Conservation (phyloP, 1,140 invertebrate species). For the Brachystomella parvula region DNA sequence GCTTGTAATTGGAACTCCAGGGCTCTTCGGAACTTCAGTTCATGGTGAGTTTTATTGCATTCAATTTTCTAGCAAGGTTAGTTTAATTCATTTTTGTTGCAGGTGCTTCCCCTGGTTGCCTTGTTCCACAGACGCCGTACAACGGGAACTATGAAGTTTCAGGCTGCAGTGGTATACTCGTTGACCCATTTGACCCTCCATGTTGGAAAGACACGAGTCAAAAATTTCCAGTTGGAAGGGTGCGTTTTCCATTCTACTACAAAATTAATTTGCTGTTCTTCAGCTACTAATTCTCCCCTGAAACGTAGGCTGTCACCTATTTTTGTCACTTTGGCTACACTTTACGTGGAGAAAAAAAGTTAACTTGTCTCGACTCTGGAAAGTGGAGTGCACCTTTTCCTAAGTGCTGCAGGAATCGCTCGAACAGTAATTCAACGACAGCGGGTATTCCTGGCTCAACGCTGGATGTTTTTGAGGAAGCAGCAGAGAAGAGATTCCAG, state of each 20-base stretch:
- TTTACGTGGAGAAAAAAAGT: conserved; percentile 7
- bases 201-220: conserved; percentile 28
- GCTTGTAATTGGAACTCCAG: too few species aligned
- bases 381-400: conserved; percentile 28
- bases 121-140: conserved; percentile 21
- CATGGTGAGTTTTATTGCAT: too few species aligned
- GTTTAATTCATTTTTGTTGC: not conserved
- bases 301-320: conserved; percentile 21
- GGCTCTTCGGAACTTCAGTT: too few species aligned
- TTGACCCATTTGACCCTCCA: conserved; percentile 23
- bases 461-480: conserved; percentile 23
- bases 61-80: too few species aligned
- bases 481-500: conserved; percentile 10
- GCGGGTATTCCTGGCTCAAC: not conserved
- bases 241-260: conserved; percentile 1
- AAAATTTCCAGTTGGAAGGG: conserved; percentile 24
- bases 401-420: conserved; percentile 18
- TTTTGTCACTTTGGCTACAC: conserved; percentile 16
- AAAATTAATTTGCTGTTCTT: too few species aligned
- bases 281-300: too few species aligned
- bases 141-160: conserved; percentile 29
- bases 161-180: conserved; percentile 22
- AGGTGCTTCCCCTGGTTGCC: conserved; percentile 3
- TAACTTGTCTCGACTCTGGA: conserved; percentile 14
- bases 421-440: not conserved